A percentile compares a stretch with the other conserved stretches of the same genome.
Conservation (phyloP, 2,113 vertebrate genomes). For the Peromyscus polionotus region DNA sequence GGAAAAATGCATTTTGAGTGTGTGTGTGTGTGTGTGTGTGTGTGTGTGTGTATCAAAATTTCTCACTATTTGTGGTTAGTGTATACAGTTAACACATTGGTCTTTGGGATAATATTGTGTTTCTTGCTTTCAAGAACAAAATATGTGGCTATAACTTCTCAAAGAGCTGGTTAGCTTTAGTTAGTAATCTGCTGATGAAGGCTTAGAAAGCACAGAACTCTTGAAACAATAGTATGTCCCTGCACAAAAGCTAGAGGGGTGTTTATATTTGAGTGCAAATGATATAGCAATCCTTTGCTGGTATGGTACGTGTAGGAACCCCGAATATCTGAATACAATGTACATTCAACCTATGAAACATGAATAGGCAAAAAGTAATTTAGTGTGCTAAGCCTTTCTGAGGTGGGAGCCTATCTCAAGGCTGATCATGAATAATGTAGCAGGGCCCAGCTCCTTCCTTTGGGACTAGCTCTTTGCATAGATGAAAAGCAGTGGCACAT, state of each 20-base stretch:
- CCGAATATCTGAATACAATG: neutral
- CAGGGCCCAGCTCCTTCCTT: neutral
- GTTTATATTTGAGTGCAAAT: conserved; percentile 21
- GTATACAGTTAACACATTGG: neutral
- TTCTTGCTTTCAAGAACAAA: neutral
- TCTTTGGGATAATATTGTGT: neutral
- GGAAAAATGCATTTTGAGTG: neutral
- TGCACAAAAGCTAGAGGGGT: neutral
- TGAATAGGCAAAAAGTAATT: neutral
- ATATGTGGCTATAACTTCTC: neutral
- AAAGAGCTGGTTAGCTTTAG: neutral
- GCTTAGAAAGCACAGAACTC: neutral
- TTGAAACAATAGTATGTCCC: neutral
- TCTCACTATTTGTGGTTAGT: neutral
- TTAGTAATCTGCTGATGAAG: neutral
- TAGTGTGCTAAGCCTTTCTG: neutral
- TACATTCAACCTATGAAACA: neutral
- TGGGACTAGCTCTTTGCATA: conserved; percentile 59
- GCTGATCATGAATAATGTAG: neutral
- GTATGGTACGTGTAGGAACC: neutral
- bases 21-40: neutral
- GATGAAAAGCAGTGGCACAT: conserved; percentile 29
- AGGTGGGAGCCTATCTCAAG: neutral
- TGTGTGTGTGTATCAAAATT: neutral
- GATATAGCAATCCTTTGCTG: neutral